phyloP scores from a whole-genome alignment of 2,888 invertebrate species.

The Julus scandinavius region DNA sequence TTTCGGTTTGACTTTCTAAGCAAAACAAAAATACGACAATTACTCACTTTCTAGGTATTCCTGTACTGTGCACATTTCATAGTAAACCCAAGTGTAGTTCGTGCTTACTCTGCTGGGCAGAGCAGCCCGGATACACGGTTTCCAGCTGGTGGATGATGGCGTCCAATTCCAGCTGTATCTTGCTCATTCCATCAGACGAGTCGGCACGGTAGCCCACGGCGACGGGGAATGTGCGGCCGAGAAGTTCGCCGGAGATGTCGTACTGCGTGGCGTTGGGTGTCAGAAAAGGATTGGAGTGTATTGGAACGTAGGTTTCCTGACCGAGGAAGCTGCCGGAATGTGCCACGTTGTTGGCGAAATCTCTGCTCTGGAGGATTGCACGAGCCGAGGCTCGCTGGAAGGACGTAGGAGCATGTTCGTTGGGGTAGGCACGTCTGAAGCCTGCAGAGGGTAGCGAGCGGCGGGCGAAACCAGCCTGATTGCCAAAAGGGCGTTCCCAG shows the following conservation, averaged over 20 bases:
- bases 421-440: background rate
- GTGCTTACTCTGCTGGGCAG: conserved; percentile 22
- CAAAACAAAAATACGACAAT: background rate
- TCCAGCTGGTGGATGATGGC: conserved; percentile 51
- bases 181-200: conserved; percentile 11
- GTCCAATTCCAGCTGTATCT: conserved; percentile 52
- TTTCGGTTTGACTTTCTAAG: background rate
- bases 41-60: too few relatives aligned
- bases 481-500: conserved; percentile 40
- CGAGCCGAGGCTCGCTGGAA: conserved; percentile 49
- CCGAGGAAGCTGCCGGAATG: background rate
- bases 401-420: background rate
- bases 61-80: too few relatives aligned
- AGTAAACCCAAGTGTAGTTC: background rate
- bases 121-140: conserved; percentile 51
- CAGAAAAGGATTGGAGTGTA: background rate
- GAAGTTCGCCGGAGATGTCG: background rate
- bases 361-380: conserved; percentile 43
- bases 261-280: conserved; percentile 17
- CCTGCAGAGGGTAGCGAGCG: background rate
- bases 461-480: conserved; percentile 24
- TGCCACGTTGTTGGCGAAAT: background rate
- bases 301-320: background rate
- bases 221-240: background rate
- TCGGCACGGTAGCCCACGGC: background rate